These are phyloP conservation scores for Zoanthus sansibaricus DNA, from an alignment of 92 coral and sea anemone species.

Conservation along the genomic window DNA sequence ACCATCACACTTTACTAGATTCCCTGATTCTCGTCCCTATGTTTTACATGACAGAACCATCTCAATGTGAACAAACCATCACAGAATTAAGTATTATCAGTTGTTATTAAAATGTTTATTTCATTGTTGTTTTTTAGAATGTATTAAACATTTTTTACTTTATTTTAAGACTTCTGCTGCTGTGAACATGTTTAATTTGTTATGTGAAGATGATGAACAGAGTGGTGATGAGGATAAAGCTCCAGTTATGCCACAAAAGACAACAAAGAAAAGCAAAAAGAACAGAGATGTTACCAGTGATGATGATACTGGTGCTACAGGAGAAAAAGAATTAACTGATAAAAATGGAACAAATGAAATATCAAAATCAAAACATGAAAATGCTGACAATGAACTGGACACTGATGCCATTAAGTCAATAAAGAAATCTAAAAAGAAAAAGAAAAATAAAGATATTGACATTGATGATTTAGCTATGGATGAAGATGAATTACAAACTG, in stretches of 20 bases:
- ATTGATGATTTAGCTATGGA: conserved; percentile 69
- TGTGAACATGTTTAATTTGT: conserved; percentile 31
- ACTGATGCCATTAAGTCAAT: conserved; percentile 23
- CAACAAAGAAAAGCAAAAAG: conserved; percentile 9
- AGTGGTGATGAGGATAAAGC: background rate
- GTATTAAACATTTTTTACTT: background rate
- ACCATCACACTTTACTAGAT: too few species aligned
- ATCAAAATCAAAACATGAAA: conserved; percentile 5
- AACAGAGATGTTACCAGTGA: conserved; percentile 30
- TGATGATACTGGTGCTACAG: conserved; percentile 40
- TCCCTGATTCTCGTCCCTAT: too few species aligned
- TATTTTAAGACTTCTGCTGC: conserved; percentile 22
- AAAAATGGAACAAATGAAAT: conserved; percentile 40
- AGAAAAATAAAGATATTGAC: conserved; percentile 80
- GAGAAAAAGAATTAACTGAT: conserved; percentile 32
- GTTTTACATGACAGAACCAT: too few species aligned
- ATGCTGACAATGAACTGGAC: conserved; percentile 48
- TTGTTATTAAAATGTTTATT: too few species aligned
- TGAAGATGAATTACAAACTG: conserved; percentile 59
- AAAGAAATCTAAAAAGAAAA: conserved; percentile 82
- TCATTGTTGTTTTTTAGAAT: background rate
- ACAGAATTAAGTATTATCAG: too few species aligned
- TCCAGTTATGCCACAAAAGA: background rate
- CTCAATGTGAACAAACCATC: too few species aligned
- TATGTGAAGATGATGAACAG: conserved; percentile 20